These are phyloP conservation scores for Meiosimyza platycephala DNA, from an alignment of 2,888 invertebrate species.

Conservation along the genomic window DNA sequence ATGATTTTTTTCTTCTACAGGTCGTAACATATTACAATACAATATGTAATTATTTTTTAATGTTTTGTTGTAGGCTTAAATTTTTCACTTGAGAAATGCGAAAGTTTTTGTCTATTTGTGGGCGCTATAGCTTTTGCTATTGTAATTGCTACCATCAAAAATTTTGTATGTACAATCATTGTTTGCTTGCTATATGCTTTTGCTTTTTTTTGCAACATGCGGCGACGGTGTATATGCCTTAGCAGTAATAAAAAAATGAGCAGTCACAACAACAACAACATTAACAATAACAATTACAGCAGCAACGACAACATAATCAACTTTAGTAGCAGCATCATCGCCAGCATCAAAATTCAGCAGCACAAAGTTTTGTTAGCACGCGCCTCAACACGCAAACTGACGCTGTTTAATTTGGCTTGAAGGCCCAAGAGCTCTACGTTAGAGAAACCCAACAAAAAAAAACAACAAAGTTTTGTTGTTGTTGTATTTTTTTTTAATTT, in stretches of 20 bases:
- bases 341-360: not conserved
- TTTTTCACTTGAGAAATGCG: constrained; percentile 40
- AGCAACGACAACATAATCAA: constrained; percentile 8
- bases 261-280: not conserved
- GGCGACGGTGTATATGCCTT: too few relatives aligned
- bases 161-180: not conserved
- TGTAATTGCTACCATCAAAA: constrained; percentile 13
- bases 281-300: not conserved
- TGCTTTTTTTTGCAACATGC: not conserved
- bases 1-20: too few relatives aligned
- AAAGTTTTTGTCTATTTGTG: constrained; percentile 43
- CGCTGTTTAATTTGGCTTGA: not conserved
- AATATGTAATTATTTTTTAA: too few relatives aligned
- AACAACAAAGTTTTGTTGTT: too few relatives aligned
- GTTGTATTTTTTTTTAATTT: too few relatives aligned
- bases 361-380: not conserved
- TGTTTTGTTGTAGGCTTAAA: too few relatives aligned
- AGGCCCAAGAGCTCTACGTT: not conserved
- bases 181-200: not conserved
- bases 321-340: not conserved
- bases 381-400: not conserved
- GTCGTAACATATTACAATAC: too few relatives aligned
- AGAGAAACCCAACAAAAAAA: not conserved
- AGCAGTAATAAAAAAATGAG: too few relatives aligned
- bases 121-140: constrained; percentile 41